Percentiles rank a stretch among this genome's conserved stretches.
Evolutionary conservation across 2,797 vertebrate genomes (phyloP).

Genomic region (Sardinella longiceps): DNA sequence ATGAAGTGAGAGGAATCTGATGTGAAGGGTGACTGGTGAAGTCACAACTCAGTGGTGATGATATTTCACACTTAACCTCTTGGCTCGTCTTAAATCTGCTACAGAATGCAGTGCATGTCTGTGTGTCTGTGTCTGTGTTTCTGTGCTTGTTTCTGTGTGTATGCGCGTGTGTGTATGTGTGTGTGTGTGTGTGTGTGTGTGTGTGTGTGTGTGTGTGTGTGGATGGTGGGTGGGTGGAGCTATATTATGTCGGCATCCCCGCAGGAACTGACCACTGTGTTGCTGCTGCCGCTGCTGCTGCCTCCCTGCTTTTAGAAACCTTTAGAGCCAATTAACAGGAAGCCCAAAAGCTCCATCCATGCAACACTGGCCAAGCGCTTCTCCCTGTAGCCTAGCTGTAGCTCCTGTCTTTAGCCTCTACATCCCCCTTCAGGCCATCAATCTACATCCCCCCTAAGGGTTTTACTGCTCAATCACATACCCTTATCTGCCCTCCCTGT

Average conservation of each 20-base stretch:
- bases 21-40: background rate
- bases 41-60: background rate
- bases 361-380: background rate
- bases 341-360: background rate
- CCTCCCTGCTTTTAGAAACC: background rate
- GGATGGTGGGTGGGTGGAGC: no score
- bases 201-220: no score
- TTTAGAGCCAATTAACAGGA: background rate
- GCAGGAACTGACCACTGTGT: background rate
- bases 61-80: background rate
- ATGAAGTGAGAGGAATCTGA: background rate
- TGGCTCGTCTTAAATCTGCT: background rate
- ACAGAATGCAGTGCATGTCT: background rate
- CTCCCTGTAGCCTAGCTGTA: background rate
- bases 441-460: background rate
- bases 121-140: no score
- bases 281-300: background rate
- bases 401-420: background rate
- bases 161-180: no score
- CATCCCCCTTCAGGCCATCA: background rate
- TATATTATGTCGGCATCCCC: no score
- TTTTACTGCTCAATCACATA: background rate
- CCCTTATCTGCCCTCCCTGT: conserved; percentile 1
- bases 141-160: background rate
- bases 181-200: background rate